phyloP scores from a whole-genome alignment of 2,888 invertebrate species.

The Spodoptera littoralis region DNA sequence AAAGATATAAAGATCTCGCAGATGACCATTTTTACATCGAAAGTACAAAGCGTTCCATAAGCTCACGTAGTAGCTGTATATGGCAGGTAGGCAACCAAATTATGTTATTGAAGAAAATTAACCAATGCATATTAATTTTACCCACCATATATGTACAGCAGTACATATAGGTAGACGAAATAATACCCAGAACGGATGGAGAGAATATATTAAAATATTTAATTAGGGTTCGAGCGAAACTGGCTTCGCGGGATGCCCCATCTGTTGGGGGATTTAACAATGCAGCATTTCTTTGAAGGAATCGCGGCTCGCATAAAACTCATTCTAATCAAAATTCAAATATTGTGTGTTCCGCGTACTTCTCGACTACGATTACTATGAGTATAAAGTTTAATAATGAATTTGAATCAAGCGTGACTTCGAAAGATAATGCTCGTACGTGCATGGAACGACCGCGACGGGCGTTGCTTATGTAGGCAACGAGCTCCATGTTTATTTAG shows the following conservation, averaged over 20 bases:
- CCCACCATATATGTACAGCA: conserved; percentile 53
- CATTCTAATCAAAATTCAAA: conserved; percentile 78
- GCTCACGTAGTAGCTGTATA: conserved; percentile 24
- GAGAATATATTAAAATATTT: conserved; percentile 84
- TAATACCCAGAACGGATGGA: conserved; percentile 72
- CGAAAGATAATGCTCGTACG: conserved; percentile 63
- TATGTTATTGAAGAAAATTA: conserved; percentile 57
- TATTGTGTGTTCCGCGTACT: conserved; percentile 69
- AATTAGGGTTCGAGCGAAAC: conserved; percentile 78
- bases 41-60: conserved; percentile 32
- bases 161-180: conserved; percentile 60
- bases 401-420: conserved; percentile 68
- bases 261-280: conserved; percentile 72
- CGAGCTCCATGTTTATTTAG: conserved; percentile 66
- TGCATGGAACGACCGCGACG: conserved; percentile 42
- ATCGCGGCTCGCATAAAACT: conserved; percentile 72
- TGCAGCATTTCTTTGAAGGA: conserved; percentile 76
- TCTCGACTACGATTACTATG: conserved; percentile 61
- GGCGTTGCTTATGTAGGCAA: conserved; percentile 59
- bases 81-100: conserved; percentile 55
- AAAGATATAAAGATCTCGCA: conserved; percentile 32
- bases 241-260: conserved; percentile 70
- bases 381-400: conserved; percentile 66
- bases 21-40: conserved; percentile 24
- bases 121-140: conserved; percentile 67